Conservation (phyloP, 2,797 vertebrate genomes). For the Echiichthys vipera region DNA sequence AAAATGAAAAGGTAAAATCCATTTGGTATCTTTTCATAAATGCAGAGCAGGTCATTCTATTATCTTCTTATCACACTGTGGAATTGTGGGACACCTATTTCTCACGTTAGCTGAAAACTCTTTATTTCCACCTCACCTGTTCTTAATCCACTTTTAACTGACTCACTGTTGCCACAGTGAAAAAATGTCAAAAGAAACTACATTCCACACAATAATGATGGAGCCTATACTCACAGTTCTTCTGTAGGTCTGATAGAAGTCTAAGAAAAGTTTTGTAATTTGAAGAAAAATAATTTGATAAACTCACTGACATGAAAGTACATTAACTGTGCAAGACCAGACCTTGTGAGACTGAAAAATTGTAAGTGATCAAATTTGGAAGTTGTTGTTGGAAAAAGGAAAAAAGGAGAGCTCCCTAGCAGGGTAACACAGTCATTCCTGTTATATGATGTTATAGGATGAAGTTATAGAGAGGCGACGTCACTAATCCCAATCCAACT, state of each 20-base stretch:
- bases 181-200: constrained; percentile 16
- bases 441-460: too few species aligned
- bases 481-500: too few species aligned
- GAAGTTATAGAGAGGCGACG: too few species aligned
- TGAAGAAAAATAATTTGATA: constrained; percentile 9
- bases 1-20: constrained; percentile 4
- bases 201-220: constrained; percentile 14
- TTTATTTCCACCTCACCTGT: constrained; percentile 23
- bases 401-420: too few species aligned
- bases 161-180: neutral
- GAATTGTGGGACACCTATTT: neutral
- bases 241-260: neutral
- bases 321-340: neutral
- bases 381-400: too few species aligned
- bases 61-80: neutral
- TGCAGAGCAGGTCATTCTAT: neutral
- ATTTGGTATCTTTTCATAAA: constrained; percentile 9
- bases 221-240: neutral
- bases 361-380: neutral
- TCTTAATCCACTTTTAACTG: constrained; percentile 7
- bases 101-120: constrained; percentile 12
- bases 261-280: neutral
- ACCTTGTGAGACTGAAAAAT: neutral
- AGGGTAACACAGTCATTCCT: too few species aligned
- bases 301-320: constrained; percentile 2